Conservation (phyloP, 2,113 vertebrate genomes). For the Notarius lentiginosus region DNA sequence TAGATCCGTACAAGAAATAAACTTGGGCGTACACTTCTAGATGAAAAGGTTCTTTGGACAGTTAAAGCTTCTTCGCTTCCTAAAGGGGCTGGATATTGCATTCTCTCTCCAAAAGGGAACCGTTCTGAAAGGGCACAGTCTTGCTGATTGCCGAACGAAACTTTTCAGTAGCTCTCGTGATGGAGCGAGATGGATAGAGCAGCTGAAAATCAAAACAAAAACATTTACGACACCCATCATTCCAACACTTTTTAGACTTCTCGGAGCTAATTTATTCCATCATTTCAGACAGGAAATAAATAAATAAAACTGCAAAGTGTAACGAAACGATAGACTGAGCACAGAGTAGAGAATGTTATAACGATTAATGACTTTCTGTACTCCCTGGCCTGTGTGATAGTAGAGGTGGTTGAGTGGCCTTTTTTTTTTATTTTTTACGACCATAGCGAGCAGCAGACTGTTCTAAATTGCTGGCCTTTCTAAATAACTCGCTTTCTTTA, state of each 20-base stretch:
- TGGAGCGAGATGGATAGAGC: not conserved
- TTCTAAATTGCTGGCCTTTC: conserved; percentile 59
- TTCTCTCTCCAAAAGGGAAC: not conserved
- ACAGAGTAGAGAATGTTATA: conserved; percentile 1
- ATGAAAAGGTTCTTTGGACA: not conserved
- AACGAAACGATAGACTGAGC: not conserved
- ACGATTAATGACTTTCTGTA: conserved; percentile 31
- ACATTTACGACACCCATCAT: not conserved
- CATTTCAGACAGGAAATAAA: not conserved
- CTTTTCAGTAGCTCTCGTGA: not conserved
- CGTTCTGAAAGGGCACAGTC: not conserved
- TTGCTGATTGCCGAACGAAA: not conserved
- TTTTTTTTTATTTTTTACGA: conserved; percentile 42
- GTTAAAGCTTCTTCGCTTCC: not conserved
- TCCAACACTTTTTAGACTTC: not conserved
- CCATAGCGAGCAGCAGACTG: conserved; percentile 51
- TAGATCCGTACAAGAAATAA: not conserved
- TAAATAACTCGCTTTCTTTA: conserved; percentile 75
- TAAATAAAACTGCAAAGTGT: not conserved
- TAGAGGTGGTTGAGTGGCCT: conserved; percentile 25
- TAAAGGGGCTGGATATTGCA: not conserved
- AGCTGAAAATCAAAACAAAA: not conserved
- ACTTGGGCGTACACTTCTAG: not conserved
- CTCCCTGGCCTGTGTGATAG: conserved; percentile 31
- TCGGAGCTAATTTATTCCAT: conserved; percentile 1